These are phyloP conservation scores for Labroides dimidiatus DNA, from an alignment of 2,797 vertebrate genomes.

Conservation along the genomic window DNA sequence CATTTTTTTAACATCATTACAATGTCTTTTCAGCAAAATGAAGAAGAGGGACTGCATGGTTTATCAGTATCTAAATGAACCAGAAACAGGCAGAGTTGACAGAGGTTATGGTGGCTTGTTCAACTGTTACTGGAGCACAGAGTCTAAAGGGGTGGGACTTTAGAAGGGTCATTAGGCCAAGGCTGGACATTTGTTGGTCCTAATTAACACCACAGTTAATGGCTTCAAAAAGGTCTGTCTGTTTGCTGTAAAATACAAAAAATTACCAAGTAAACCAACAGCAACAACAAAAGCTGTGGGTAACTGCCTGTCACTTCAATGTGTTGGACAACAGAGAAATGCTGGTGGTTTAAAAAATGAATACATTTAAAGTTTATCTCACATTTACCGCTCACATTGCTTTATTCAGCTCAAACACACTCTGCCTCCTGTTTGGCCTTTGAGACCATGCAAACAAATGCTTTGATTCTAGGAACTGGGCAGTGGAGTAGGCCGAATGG, in stretches of 20 bases:
- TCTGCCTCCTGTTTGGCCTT: conserved; percentile 49
- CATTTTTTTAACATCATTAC: not conserved
- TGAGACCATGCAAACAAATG: conserved; percentile 67
- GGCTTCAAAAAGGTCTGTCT: conserved; percentile 58
- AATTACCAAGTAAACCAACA: conserved; percentile 68
- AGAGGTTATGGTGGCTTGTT: not conserved
- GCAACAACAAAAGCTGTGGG: conserved; percentile 46
- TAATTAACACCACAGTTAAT: conserved; percentile 72
- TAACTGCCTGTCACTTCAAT: conserved; percentile 17
- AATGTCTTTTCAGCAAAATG: not conserved
- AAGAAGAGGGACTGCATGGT: not conserved
- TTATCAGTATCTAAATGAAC: not conserved
- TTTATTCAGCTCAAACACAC: conserved; percentile 25
- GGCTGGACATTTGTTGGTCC: conserved; percentile 62
- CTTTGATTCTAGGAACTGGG: conserved; percentile 70
- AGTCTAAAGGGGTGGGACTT: not conserved
- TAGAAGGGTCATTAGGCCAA: conserved; percentile 14
- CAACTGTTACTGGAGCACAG: not conserved
- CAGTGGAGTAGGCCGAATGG: conserved; percentile 69
- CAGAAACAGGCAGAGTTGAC: not conserved
- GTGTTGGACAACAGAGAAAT: conserved; percentile 14
- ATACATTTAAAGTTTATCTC: conserved; percentile 34
- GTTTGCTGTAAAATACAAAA: conserved; percentile 61
- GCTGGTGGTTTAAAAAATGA: conserved; percentile 15
- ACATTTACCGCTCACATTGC: conserved; percentile 6